Conservation (phyloP, 1,140 invertebrate species). For the Drosophila pectinifera region DNA sequence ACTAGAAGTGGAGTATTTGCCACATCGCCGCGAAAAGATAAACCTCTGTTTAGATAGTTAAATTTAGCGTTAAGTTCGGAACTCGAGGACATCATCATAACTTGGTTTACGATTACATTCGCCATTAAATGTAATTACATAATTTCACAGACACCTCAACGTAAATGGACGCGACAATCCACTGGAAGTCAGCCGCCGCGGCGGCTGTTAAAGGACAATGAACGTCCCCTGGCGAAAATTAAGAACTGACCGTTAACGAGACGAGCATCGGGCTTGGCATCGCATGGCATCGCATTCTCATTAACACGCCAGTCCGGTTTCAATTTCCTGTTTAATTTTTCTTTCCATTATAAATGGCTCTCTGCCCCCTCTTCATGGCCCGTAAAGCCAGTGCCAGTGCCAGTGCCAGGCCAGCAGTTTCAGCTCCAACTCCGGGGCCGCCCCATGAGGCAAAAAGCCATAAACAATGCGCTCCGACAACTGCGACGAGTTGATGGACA, state of each 20-base stretch:
- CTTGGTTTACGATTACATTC: conserved; percentile 38
- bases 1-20: no score
- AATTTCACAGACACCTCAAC: conserved; percentile 48
- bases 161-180: conserved; percentile 48
- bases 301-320: conserved; percentile 75
- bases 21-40: conserved; percentile 6
- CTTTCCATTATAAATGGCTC: conserved; percentile 74
- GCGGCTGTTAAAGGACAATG: conserved; percentile 14
- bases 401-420: neutral
- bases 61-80: conserved; percentile 16
- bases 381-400: conserved; percentile 3
- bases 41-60: neutral
- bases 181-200: conserved; percentile 9
- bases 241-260: conserved; percentile 63
- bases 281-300: conserved; percentile 61
- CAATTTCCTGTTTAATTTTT: conserved; percentile 77
- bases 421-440: conserved; percentile 11
- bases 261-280: conserved; percentile 3
- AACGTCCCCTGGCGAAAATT: conserved; percentile 40
- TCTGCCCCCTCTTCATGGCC: neutral
- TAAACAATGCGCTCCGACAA: conserved; percentile 64
- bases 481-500: conserved; percentile 69
- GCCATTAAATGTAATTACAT: conserved; percentile 56
- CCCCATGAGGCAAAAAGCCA: conserved; percentile 41
- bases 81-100: conserved; percentile 27